phyloP scores from a whole-genome alignment of 2,888 invertebrate species.

The Drosophila eohydei region DNA sequence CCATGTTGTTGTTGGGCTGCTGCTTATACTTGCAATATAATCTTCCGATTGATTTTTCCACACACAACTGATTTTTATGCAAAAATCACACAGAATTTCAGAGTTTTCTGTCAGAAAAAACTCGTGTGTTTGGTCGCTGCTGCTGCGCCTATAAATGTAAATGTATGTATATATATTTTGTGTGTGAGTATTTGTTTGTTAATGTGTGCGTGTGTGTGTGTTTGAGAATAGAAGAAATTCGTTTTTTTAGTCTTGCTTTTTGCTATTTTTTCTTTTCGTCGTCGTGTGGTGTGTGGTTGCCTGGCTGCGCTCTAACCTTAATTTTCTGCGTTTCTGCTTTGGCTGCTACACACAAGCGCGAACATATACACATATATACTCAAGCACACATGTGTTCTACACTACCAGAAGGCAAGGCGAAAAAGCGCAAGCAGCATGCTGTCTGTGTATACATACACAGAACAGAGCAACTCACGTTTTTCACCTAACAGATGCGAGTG shows the following conservation, averaged over 20 bases:
- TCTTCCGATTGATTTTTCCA: slow-evolving; percentile 59
- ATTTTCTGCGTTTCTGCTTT: slow-evolving; percentile 80
- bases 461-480: slow-evolving; percentile 75
- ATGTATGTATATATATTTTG: slow-evolving; percentile 14
- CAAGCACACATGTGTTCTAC: slow-evolving; percentile 73
- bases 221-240: slow-evolving; percentile 51
- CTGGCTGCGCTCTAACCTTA: slow-evolving; percentile 82
- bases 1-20: slow-evolving; percentile 74
- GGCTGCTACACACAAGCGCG: slow-evolving; percentile 69
- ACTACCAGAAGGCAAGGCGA: slow-evolving; percentile 48
- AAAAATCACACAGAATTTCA: slow-evolving; percentile 52
- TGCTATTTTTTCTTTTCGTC: slow-evolving; percentile 55
- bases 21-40: slow-evolving; percentile 43
- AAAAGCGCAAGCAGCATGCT: slow-evolving; percentile 58
- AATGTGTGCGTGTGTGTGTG: slow-evolving; percentile 7
- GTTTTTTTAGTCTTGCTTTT: slow-evolving; percentile 63
- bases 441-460: slow-evolving; percentile 81
- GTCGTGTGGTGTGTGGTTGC: slow-evolving; percentile 53
- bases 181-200: slow-evolving; percentile 20
- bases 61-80: slow-evolving; percentile 54
- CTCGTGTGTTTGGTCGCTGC: slow-evolving; percentile 57
- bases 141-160: slow-evolving; percentile 54
- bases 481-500: slow-evolving; percentile 40
- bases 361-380: slow-evolving; percentile 46
- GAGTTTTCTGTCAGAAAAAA: slow-evolving; percentile 58